phyloP scores from a whole-genome alignment of 2,113 vertebrate genomes.

The Ranitomeya variabilis region DNA sequence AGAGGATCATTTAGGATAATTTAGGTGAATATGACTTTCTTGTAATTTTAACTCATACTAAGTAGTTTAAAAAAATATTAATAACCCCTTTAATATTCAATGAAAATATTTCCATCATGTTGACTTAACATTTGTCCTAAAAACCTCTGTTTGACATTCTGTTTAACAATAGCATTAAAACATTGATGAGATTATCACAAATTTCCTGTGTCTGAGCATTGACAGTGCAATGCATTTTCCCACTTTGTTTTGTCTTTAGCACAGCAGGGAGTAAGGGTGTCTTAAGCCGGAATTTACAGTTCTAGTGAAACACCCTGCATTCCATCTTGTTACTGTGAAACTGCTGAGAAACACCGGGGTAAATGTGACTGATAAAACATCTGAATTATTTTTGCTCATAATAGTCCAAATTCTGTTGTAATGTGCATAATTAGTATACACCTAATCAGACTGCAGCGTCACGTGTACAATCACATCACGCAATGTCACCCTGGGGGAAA shows the following conservation, averaged over 20 bases:
- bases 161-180: background rate
- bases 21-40: too few relatives aligned
- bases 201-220: background rate
- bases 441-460: constrained; percentile 1
- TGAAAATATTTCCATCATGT: background rate
- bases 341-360: background rate
- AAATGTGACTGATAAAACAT: background rate
- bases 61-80: background rate
- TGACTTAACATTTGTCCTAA: background rate
- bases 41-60: too few relatives aligned
- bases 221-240: background rate
- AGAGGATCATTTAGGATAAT: too few relatives aligned
- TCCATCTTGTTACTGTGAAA: background rate
- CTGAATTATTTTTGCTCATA: background rate
- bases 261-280: constrained; percentile 26
- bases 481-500: background rate
- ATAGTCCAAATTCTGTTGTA: background rate
- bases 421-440: background rate
- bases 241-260: constrained; percentile 14
- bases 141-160: background rate
- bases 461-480: background rate
- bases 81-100: background rate
- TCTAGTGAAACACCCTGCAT: background rate
- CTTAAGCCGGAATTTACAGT: background rate
- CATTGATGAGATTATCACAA: background rate